A percentile compares a stretch with the other conserved stretches of the same genome.
Conservation (phyloP, 2,797 vertebrate species). For the Geotrypetes seraphini region DNA sequence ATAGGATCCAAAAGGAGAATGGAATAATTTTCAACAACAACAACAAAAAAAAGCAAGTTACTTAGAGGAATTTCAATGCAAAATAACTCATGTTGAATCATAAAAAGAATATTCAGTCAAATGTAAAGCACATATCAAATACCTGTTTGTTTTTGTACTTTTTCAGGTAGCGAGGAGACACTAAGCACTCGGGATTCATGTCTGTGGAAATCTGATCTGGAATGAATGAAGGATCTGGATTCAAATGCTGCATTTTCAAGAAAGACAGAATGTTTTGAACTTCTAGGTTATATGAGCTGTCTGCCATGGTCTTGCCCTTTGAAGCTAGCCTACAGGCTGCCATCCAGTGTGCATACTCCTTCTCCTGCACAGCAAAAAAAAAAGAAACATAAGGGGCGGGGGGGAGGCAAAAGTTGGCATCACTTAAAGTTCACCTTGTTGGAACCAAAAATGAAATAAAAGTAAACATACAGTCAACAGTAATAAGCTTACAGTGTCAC, state of each 20-base stretch:
- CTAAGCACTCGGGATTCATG: constrained; percentile 91
- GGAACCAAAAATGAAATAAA: not conserved
- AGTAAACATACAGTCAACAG: not conserved
- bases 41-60: too few relatives aligned
- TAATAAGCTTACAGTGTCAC: constrained; percentile 74
- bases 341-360: constrained; percentile 98
- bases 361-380: too few relatives aligned
- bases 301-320: constrained; percentile 98
- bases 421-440: not conserved
- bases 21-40: too few relatives aligned
- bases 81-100: too few relatives aligned
- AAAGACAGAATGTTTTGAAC: constrained; percentile 98
- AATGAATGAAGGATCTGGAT: constrained; percentile 89
- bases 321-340: constrained; percentile 93
- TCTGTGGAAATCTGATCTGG: constrained; percentile 85
- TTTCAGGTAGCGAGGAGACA: constrained; percentile 93
- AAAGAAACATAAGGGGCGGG: not conserved
- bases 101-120: not conserved
- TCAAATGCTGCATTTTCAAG: constrained; percentile 97
- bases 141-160: constrained; percentile 99
- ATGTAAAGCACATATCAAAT: not conserved
- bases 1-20: too few relatives aligned
- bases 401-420: accelerated
- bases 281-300: constrained; percentile 92
- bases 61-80: too few relatives aligned